Conservation (phyloP, 2,797 vertebrate genomes). For the Helarctos malayanus region DNA sequence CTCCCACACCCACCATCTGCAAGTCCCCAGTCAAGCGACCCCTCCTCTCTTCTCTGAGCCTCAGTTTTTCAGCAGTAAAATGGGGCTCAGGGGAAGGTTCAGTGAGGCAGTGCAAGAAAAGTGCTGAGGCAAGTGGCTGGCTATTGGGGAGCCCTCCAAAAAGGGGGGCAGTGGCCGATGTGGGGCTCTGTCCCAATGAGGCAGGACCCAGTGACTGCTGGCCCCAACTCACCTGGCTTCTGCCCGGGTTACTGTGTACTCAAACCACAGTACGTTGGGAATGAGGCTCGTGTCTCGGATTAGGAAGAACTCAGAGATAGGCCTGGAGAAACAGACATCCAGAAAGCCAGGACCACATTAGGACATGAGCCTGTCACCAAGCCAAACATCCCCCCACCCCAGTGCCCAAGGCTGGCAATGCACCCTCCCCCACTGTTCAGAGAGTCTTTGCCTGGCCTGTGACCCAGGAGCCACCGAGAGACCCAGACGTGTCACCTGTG, state of each 20-base stretch:
- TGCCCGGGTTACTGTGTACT: constrained; percentile 99
- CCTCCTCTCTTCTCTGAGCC: neutral
- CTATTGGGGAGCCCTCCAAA: neutral
- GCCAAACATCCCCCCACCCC: neutral
- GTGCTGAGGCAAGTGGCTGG: neutral
- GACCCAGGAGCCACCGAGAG: neutral
- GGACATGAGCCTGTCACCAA: neutral
- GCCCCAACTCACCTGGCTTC: constrained; percentile 95
- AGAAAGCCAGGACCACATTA: neutral
- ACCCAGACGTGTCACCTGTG: neutral
- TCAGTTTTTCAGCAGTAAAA: neutral
- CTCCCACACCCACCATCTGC: neutral
- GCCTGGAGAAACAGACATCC: constrained; percentile 89
- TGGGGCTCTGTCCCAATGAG: neutral
- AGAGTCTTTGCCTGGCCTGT: neutral
- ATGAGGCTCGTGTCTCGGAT: constrained; percentile 99
- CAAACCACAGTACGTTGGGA: constrained; percentile 99
- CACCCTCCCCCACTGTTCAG: neutral
- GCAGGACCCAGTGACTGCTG: neutral
- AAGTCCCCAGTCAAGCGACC: neutral
- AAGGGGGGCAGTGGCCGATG: accelerated
- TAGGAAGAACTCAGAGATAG: constrained; percentile 98
- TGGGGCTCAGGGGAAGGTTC: neutral
- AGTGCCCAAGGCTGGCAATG: neutral
- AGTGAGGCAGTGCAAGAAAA: neutral